phyloP scores from a whole-genome alignment of 2,888 invertebrate genomes.

The Synergus japonicus region DNA sequence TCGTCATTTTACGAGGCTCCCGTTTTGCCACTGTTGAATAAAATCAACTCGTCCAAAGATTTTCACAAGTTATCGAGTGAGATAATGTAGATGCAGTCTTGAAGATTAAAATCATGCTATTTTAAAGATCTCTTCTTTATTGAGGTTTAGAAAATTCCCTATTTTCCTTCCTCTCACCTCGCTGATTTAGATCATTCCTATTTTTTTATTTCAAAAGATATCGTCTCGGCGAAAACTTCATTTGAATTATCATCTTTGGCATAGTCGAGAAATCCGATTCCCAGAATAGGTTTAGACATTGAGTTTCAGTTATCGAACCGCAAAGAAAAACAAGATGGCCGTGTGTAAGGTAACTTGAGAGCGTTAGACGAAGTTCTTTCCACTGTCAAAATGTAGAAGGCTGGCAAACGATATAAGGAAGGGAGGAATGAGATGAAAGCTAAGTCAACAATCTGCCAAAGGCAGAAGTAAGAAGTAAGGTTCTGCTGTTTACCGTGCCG shows the following conservation, averaged over 20 bases:
- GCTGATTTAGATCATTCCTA: background rate
- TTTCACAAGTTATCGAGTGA: background rate
- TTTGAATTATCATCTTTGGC: background rate
- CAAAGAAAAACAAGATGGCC: slow-evolving; percentile 9
- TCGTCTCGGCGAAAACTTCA: background rate
- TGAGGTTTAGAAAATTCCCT: background rate
- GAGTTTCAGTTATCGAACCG: background rate
- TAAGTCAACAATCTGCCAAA: slow-evolving; percentile 55
- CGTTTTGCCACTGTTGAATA: slow-evolving; percentile 6
- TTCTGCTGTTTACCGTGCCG: slow-evolving; percentile 47
- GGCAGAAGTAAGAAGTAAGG: slow-evolving; percentile 48
- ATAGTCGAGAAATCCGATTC: background rate
- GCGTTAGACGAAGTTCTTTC: background rate
- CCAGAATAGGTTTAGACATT: background rate
- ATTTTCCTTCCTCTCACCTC: background rate
- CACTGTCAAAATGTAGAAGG: slow-evolving; percentile 7
- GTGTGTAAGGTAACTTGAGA: background rate
- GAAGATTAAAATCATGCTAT: background rate
- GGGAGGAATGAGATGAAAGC: slow-evolving; percentile 52
- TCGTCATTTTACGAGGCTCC: slow-evolving; percentile 1
- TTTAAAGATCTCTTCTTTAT: background rate
- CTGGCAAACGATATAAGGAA: slow-evolving; percentile 1
- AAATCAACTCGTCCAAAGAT: too few relatives aligned
- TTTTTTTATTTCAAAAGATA: background rate
- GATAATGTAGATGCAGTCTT: background rate